Percentiles rank a stretch among this genome's conserved stretches.
phyloP scores from a whole-genome alignment of 53 echinoderm and acorn worm species.

The Actinopyga echinites region DNA sequence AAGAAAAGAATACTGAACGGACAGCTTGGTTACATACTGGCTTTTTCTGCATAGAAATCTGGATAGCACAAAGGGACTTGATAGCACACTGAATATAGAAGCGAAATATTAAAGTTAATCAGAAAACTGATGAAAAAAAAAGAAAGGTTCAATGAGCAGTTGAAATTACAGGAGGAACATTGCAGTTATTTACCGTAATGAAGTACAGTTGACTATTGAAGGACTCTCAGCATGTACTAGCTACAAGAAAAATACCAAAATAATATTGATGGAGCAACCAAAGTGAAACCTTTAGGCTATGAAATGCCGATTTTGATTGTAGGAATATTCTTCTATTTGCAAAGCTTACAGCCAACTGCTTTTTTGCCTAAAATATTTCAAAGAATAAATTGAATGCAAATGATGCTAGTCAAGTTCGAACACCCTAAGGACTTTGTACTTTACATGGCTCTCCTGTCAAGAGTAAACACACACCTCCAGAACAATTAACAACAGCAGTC shows the following conservation, averaged over 20 bases:
- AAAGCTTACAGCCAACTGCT: too few species aligned
- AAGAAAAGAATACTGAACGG: too few species aligned
- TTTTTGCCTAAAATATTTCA: too few species aligned
- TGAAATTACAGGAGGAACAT: neutral
- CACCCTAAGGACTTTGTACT: too few species aligned
- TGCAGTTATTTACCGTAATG: neutral
- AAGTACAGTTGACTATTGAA: neutral
- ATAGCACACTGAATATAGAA: constrained; percentile 33
- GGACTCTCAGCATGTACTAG: neutral
- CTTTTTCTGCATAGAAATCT: constrained; percentile 25
- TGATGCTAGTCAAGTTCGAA: too few species aligned
- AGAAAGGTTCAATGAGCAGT: neutral
- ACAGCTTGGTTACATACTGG: neutral
- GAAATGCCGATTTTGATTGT: too few species aligned
- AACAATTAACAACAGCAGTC: too few species aligned
- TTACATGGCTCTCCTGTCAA: too few species aligned
- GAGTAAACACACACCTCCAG: too few species aligned
- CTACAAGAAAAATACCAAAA: neutral
- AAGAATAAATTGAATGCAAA: too few species aligned
- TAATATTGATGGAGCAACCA: neutral
- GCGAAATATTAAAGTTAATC: neutral
- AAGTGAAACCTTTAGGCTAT: neutral
- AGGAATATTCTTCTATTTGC: too few species aligned
- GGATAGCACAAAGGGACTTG: constrained; percentile 5
- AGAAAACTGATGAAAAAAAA: neutral